Conservation (phyloP, 2,888 invertebrate genomes). For the Phlogophora meticulosa region DNA sequence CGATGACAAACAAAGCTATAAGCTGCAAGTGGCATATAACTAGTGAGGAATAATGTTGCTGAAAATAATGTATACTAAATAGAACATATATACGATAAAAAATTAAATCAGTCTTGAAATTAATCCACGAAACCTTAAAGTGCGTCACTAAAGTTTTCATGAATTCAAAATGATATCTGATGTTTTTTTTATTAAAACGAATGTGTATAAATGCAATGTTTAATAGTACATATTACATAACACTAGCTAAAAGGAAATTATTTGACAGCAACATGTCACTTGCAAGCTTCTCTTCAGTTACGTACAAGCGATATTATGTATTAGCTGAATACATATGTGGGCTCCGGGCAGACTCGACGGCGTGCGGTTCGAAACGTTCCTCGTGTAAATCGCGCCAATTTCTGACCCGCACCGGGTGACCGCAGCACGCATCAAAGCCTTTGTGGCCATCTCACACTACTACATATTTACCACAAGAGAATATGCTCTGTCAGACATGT, state of each 20-base stretch:
- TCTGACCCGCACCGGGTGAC: conserved; percentile 85
- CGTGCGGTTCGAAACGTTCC: conserved; percentile 76
- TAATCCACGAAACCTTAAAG: background rate
- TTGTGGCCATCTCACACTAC: conserved; percentile 79
- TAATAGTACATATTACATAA: conserved; percentile 31
- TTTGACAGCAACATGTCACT: conserved; percentile 35
- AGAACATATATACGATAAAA: background rate
- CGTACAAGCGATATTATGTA: conserved; percentile 48
- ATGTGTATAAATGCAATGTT: background rate
- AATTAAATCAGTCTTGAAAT: background rate
- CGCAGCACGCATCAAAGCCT: conserved; percentile 89
- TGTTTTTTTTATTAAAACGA: background rate
- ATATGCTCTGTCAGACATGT: conserved; percentile 68
- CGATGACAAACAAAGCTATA: background rate
- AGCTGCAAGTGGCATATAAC: background rate
- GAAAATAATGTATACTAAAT: background rate
- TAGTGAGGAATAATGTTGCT: too few species aligned
- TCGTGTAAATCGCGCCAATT: conserved; percentile 86
- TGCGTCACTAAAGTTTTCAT: background rate
- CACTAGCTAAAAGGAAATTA: conserved; percentile 22
- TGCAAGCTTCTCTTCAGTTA: conserved; percentile 46
- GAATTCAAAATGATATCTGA: background rate
- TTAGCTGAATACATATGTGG: conserved; percentile 45
- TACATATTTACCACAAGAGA: conserved; percentile 76
- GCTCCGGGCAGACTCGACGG: conserved; percentile 49